These are phyloP conservation scores for Apostichopus californicus DNA, from an alignment of 35 echinoderm and acorn worm species.

Conservation along the genomic window DNA sequence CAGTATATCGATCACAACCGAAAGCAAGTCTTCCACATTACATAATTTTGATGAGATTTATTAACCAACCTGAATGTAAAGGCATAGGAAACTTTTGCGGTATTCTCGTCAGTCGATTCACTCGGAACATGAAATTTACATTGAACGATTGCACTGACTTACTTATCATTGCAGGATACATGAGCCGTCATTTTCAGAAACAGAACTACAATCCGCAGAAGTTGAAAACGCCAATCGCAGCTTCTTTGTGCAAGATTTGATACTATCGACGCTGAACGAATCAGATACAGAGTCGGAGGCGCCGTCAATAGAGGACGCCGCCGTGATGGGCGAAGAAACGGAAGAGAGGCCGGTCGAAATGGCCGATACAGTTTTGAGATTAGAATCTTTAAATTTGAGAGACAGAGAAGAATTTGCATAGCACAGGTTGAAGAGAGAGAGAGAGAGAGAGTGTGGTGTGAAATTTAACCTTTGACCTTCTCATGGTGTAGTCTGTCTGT, in stretches of 20 bases:
- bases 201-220: conserved; percentile 84
- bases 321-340: conserved; percentile 31
- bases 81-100: no score
- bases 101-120: no score
- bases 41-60: no score
- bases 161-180: conserved; percentile 80
- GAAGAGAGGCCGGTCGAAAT: conserved; percentile 54
- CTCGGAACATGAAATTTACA: no score
- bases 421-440: conserved; percentile 55
- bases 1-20: no score
- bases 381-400: conserved; percentile 97
- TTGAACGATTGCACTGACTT: no score
- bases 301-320: conserved; percentile 54
- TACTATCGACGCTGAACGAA: conserved; percentile 97
- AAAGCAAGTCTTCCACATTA: no score
- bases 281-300: conserved; percentile 75
- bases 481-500: conserved; percentile 41
- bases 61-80: no score
- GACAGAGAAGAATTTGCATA: conserved; percentile 88
- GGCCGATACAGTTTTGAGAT: conserved; percentile 62
- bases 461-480: conserved; percentile 25
- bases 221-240: conserved; percentile 95
- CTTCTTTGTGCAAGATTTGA: conserved; percentile 98
- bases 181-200: conserved; percentile 86
- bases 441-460: background rate